phyloP scores from a whole-genome alignment of 2,888 invertebrate species.

The Troides helena region DNA sequence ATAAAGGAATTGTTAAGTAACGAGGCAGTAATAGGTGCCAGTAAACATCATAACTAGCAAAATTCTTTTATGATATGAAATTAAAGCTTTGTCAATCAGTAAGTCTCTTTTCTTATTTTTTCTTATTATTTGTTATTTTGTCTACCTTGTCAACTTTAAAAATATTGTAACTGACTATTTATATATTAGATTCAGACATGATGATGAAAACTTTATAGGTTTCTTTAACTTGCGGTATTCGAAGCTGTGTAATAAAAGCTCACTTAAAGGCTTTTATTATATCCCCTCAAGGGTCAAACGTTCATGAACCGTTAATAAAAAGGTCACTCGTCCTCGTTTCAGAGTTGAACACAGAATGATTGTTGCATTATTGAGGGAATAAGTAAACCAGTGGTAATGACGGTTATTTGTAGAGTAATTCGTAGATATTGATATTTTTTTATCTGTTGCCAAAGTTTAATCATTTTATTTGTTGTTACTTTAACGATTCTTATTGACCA shows the following conservation, averaged over 20 bases:
- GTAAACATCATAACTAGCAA: no score
- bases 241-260: background rate
- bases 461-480: background rate
- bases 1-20: no score
- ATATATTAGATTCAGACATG: background rate
- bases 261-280: background rate
- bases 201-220: background rate
- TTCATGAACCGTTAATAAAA: slow-evolving; percentile 7
- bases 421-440: background rate
- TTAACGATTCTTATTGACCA: no score
- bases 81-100: no score
- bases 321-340: background rate
- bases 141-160: no score
- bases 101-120: no score
- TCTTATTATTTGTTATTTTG: no score
- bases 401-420: background rate
- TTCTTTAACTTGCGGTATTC: background rate
- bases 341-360: background rate
- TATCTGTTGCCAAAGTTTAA: background rate
- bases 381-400: background rate
- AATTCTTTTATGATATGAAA: no score
- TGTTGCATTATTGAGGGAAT: background rate
- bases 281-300: slow-evolving; percentile 1
- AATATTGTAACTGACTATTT: background rate
- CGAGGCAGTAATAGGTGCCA: no score